phyloP scores from a whole-genome alignment of 2,113 vertebrate species.

The Platycercus adscitus region DNA sequence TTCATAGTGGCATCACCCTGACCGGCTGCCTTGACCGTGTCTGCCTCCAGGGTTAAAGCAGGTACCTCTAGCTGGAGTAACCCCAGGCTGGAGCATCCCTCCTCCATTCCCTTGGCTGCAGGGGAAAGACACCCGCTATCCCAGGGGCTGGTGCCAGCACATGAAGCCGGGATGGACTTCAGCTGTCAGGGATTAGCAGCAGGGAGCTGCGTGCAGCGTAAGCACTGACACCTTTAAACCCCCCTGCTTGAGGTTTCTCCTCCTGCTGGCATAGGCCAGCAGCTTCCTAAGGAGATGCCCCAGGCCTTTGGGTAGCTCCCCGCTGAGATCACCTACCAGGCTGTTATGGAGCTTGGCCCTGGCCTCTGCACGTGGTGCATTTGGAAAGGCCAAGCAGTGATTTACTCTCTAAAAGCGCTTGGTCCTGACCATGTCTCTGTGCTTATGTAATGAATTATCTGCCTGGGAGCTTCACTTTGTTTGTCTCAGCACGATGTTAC shows the following conservation, averaged over 20 bases:
- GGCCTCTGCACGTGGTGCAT: rapidly evolving
- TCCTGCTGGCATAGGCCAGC: not conserved
- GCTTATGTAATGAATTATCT: not conserved
- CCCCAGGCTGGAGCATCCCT: not conserved
- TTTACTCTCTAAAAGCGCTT: not conserved
- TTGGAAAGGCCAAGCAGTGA: not conserved
- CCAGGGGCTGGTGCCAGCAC: not conserved
- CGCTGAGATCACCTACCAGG: not conserved
- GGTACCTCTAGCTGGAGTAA: not conserved
- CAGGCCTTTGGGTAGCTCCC: not conserved
- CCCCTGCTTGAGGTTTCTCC: not conserved
- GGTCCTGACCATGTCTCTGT: not conserved
- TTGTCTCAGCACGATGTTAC: not conserved
- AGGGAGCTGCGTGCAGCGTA: not conserved
- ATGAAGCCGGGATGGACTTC: not conserved
- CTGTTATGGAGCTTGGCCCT: not conserved
- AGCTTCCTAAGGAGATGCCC: not conserved
- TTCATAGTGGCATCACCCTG: not conserved
- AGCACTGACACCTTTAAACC: not conserved
- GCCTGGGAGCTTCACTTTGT: not conserved
- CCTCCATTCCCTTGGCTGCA: not conserved
- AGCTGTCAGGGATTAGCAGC: conserved; percentile 5
- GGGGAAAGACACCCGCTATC: not conserved
- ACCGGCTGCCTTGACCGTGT: rapidly evolving
- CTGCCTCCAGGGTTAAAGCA: not conserved